Base-by-base conservation (phyloP, 2,888 invertebrate genomes). In the Troides helena region DNA sequence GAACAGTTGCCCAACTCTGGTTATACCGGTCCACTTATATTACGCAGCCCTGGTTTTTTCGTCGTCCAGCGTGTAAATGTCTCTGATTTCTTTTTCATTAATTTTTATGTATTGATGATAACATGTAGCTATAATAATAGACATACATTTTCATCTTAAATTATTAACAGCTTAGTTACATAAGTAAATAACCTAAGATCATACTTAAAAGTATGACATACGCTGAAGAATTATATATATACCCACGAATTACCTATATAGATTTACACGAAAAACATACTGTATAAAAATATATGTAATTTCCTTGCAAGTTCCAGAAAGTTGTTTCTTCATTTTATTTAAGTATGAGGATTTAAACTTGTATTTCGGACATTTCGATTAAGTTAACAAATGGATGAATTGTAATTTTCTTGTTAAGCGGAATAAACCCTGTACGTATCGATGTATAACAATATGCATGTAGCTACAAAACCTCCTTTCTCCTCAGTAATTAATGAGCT, bases 401-500 rank as follows among this genome's bases (percentile, higher is more conserved):
- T 58, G 25, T 25, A 58, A 21, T 14, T 63, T 56, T 23, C 43
- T 21, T 21, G 21, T 46, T 57, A 62, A 56, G 21, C 56, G 30
- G 10, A 69, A 65, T 65, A 65, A 69, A 56, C 43, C 57, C 61
- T 61, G 56, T 53, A 60, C 25, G 43, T 18, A 30, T 60, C 60
- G 43, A 1, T 61, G 36, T 62, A 65, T 69, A 65, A 36, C n/a
- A 50, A 62, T 58, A 56, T 61, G 50, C 62, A 43, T 58, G 46
- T 65, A 58, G 57, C 57, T 68, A 67, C 65, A 62, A 71, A 67
- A 71, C 62, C 70, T 64, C 67, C 58, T 61, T 65, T 67, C 70
- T 64, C 12, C 61, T 71, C 57, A 56, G 65, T 71, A 71, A 71
- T 71, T 71, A 71, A 71, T 71, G 70, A 71, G 70, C 65, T 71